Conservation (phyloP, 1,140 invertebrate genomes). For the Caenorhabditis briggsae region DNA sequence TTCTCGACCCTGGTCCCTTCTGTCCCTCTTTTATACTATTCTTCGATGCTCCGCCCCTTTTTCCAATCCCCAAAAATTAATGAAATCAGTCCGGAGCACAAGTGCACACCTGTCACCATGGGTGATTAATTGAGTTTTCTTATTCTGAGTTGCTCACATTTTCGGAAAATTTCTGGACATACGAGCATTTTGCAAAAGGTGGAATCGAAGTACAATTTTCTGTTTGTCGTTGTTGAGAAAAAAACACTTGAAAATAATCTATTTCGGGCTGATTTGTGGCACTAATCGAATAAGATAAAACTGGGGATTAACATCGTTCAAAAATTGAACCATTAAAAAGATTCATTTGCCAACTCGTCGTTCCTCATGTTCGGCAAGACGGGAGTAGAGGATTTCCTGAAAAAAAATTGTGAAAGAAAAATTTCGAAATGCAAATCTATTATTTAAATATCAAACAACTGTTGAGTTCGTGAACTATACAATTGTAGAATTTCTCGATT, state of each 20-base stretch:
- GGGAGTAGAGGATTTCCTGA: conserved; percentile 44
- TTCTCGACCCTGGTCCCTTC: not conserved
- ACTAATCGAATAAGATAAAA: too few relatives aligned
- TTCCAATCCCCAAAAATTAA: not conserved
- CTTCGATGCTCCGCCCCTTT: not conserved
- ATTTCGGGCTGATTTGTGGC: too few relatives aligned
- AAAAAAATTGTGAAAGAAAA: not conserved
- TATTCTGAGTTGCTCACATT: not conserved
- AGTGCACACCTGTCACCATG: conserved; percentile 38
- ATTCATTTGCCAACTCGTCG: not conserved
- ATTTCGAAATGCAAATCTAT: too few relatives aligned
- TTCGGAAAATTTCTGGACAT: not conserved
- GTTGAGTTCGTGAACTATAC: too few relatives aligned
- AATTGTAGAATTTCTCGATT: too few relatives aligned
- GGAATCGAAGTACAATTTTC: not conserved
- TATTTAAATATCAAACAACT: too few relatives aligned
- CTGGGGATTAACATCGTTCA: too few relatives aligned
- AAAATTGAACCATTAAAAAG: not conserved
- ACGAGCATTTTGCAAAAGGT: not conserved
- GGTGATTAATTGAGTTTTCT: conserved; percentile 42
- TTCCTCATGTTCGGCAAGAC: conserved; percentile 22
- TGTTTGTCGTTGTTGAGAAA: too few relatives aligned
- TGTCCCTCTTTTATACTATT: not conserved
- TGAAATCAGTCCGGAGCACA: not conserved
- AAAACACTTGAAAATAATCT: too few relatives aligned